Conservation (phyloP, 2,797 vertebrate genomes). For the Micropoecilia bifurca region DNA sequence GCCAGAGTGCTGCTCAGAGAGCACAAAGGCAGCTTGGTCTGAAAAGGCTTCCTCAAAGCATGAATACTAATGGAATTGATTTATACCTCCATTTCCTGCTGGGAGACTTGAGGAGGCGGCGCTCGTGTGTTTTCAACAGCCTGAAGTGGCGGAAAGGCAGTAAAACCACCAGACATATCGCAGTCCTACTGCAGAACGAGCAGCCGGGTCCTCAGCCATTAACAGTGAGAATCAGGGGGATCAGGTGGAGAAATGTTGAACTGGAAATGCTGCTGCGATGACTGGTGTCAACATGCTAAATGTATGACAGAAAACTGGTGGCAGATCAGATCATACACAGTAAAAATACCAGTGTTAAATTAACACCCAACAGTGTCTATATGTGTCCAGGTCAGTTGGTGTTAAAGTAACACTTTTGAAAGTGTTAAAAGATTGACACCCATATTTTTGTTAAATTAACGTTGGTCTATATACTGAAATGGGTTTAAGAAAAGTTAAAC, state of each 20-base stretch:
- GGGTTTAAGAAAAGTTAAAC: no score
- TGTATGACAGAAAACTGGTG: not conserved
- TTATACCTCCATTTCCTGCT: conserved; percentile 65
- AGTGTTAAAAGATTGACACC: no score
- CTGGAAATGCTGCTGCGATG: not conserved
- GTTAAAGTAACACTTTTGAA: no score
- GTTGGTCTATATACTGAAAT: no score
- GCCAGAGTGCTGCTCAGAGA: conserved; percentile 66
- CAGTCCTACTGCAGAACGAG: conserved; percentile 21
- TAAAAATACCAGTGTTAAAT: no score
- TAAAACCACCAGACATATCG: conserved; percentile 18
- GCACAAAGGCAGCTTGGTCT: conserved; percentile 57
- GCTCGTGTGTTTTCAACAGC: conserved; percentile 44
- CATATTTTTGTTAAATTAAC: no score
- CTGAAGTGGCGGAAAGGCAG: conserved; percentile 40
- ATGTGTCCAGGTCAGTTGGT: no score
- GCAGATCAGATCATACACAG: not conserved
- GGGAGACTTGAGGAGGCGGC: conserved; percentile 57
- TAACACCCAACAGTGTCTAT: no score
- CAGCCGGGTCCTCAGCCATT: not conserved
- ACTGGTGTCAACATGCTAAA: not conserved
- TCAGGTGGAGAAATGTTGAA: not conserved
- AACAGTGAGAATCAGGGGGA: not conserved
- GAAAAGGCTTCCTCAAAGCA: conserved; percentile 69
- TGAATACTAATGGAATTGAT: conserved; percentile 80